A percentile compares a stretch with the other conserved stretches of the same genome.
Evolutionary conservation across 2,888 invertebrate genomes (phyloP).

Genomic region (Cantharis rustica): DNA sequence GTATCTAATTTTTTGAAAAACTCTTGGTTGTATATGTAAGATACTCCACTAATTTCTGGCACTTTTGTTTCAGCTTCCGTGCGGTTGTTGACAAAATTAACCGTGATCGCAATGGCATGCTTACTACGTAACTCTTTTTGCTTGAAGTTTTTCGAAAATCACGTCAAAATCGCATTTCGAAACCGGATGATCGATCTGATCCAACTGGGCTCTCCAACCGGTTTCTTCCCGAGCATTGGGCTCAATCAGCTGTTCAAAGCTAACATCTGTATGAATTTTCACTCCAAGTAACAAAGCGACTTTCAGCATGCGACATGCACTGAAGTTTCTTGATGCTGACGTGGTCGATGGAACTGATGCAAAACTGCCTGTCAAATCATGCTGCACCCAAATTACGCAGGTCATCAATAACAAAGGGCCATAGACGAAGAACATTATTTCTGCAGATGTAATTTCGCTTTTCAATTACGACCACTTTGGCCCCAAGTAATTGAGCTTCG

Average conservation of each 20-base stretch:
- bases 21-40: slow-evolving; percentile 98
- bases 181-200: slow-evolving; percentile 83
- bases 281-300: slow-evolving; percentile 93
- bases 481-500: slow-evolving; percentile 93
- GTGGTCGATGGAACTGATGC: slow-evolving; percentile 97
- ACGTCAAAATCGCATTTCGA: slow-evolving; percentile 95
- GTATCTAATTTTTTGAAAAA: slow-evolving; percentile 94
- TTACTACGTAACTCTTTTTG: slow-evolving; percentile 96
- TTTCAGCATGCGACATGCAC: slow-evolving; percentile 93
- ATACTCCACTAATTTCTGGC: slow-evolving; percentile 95
- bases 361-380: slow-evolving; percentile 98
- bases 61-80: slow-evolving; percentile 93
- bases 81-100: slow-evolving; percentile 95
- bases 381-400: slow-evolving; percentile 92
- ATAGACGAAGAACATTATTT: slow-evolving; percentile 96
- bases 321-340: slow-evolving; percentile 97
- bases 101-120: slow-evolving; percentile 98
- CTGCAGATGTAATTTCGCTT: slow-evolving; percentile 93
- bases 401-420: slow-evolving; percentile 98
- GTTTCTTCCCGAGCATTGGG: slow-evolving; percentile 71
- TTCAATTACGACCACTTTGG: slow-evolving; percentile 92
- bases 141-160: slow-evolving; percentile 81
- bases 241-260: slow-evolving; percentile 83
- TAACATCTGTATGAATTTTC: slow-evolving; percentile 91
- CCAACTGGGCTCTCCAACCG: slow-evolving; percentile 83